Evolutionary conservation across 1,140 invertebrate genomes (phyloP).

Genomic region (Drosophila ironensis): DNA sequence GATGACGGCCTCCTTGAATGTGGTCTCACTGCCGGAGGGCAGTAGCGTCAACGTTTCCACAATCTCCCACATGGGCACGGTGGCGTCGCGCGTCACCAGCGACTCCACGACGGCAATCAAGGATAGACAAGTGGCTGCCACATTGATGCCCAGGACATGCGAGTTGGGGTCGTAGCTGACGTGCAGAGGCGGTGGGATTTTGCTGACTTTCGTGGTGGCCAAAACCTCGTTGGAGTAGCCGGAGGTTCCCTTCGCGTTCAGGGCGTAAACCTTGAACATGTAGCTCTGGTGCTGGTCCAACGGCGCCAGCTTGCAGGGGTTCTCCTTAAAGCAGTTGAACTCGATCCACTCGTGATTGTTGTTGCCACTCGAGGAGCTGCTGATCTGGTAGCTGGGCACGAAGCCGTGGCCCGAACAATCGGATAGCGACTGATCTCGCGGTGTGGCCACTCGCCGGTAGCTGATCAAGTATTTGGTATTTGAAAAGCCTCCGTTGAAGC

Average conservation of each 20-base stretch:
- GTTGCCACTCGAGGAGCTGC: slow-evolving; percentile 71
- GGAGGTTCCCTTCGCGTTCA: slow-evolving; percentile 92
- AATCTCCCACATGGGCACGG: slow-evolving; percentile 86
- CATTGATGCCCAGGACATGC: slow-evolving; percentile 89
- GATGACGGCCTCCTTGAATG: slow-evolving; percentile 86
- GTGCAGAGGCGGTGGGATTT: slow-evolving; percentile 90
- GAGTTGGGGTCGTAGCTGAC: slow-evolving; percentile 91
- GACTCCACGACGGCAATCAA: slow-evolving; percentile 89
- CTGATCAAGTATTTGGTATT: slow-evolving; percentile 92
- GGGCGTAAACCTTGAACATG: slow-evolving; percentile 92
- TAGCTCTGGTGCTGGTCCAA: slow-evolving; percentile 93
- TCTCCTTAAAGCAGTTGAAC: slow-evolving; percentile 91
- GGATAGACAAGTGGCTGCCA: slow-evolving; percentile 88
- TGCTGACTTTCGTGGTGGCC: slow-evolving; percentile 90
- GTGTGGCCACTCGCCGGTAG: slow-evolving; percentile 85
- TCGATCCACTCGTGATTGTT: slow-evolving; percentile 88
- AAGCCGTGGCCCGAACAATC: slow-evolving; percentile 84
- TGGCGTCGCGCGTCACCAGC: slow-evolving; percentile 84
- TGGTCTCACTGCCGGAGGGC: slow-evolving; percentile 86
- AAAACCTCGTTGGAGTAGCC: slow-evolving; percentile 91
- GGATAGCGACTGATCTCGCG: slow-evolving; percentile 84
- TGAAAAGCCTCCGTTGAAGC: slow-evolving; percentile 93
- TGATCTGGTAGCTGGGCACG: slow-evolving; percentile 45
- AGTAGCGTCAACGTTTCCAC: slow-evolving; percentile 87
- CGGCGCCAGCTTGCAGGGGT: slow-evolving; percentile 93